Conservation (phyloP, 2,797 vertebrate species). For the Podarcis lilfordi region DNA sequence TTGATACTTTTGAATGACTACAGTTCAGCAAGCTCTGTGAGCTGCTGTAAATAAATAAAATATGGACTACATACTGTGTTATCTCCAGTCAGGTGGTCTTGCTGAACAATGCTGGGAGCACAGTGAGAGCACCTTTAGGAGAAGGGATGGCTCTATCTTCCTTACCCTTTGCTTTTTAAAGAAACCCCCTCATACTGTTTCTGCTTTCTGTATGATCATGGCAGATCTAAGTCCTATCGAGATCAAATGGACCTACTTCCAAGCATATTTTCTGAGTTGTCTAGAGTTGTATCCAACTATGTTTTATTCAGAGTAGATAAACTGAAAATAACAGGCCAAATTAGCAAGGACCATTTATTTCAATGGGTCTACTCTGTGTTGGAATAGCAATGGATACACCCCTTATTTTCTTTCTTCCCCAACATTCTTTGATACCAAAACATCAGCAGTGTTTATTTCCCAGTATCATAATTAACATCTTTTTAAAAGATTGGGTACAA, state of each 20-base stretch:
- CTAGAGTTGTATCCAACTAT: no score
- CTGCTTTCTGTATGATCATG: no score
- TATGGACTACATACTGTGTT: no score
- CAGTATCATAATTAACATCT: conserved; percentile 64
- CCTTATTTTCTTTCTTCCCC: conserved; percentile 45
- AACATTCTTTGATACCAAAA: conserved; percentile 36
- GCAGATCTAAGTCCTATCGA: no score
- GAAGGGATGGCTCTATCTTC: not conserved
- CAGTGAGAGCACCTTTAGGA: no score
- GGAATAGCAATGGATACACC: not conserved
- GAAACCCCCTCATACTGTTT: no score
- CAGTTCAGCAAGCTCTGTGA: not conserved
- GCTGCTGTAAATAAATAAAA: not conserved
- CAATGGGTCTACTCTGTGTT: not conserved
- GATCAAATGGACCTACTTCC: no score
- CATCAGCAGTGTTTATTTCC: conserved; percentile 58
- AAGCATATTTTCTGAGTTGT: conserved; percentile 21
- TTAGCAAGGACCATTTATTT: no score
- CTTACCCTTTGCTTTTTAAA: not conserved
- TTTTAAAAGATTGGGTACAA: conserved; percentile 61
- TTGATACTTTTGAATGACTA: not conserved
- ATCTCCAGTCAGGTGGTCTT: not conserved
- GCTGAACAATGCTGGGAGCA: not conserved
- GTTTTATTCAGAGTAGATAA: no score
- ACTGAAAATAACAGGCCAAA: no score